A percentile compares a stretch with the other conserved stretches of the same genome.
phyloP scores from a whole-genome alignment of 2,888 invertebrate genomes.

The Tromatobia lineatoria region DNA sequence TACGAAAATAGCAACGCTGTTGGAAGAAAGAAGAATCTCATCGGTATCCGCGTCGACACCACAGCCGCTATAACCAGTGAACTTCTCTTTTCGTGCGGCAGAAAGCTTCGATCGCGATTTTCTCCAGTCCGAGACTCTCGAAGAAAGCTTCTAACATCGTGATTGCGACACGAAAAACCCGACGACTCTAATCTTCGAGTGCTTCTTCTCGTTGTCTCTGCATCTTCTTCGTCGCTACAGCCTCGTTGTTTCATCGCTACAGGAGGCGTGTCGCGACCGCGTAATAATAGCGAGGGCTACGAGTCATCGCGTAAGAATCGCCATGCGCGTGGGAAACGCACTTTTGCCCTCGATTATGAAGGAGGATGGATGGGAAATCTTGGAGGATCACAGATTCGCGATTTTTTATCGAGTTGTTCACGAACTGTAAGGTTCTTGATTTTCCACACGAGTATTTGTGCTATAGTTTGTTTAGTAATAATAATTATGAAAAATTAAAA shows the following conservation, averaged over 20 bases:
- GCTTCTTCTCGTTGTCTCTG: conserved; percentile 3
- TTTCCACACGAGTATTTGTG: too few species aligned
- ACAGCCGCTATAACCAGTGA: neutral
- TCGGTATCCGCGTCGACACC: conserved; percentile 67
- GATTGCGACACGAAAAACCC: neutral
- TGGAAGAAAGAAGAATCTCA: conserved; percentile 75
- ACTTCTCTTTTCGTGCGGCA: neutral
- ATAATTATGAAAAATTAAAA: too few species aligned
- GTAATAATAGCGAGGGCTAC: conserved; percentile 53
- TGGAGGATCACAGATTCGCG: neutral
- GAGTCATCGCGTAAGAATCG: conserved; percentile 60
- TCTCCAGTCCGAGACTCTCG: conserved; percentile 4
- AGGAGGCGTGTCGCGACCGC: conserved; percentile 59
- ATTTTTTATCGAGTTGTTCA: neutral
- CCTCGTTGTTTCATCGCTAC: conserved; percentile 44
- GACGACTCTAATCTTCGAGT: neutral
- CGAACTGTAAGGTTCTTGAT: too few species aligned
- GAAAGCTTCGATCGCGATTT: neutral
- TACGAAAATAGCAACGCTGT: conserved; percentile 82
- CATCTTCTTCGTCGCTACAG: conserved; percentile 20
- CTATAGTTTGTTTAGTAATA: too few species aligned
- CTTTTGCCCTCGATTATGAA: conserved; percentile 43
- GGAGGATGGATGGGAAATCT: conserved; percentile 3
- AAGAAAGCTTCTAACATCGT: neutral
- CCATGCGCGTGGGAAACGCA: conserved; percentile 54